Conservation (phyloP, 2,113 vertebrate genomes). For the Toxostoma redivivum region DNA sequence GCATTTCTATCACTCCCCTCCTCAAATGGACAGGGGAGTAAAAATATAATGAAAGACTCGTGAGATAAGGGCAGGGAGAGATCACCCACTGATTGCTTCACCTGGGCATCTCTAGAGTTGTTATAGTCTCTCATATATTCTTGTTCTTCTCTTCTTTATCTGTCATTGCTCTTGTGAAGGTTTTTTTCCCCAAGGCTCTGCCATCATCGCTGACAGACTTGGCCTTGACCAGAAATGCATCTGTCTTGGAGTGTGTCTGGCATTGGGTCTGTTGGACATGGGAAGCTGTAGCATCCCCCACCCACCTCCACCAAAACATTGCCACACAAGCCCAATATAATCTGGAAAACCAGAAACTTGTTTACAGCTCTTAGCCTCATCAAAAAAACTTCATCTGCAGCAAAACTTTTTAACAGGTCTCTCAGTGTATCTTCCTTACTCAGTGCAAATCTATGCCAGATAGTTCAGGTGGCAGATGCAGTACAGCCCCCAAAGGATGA, state of each 20-base stretch:
- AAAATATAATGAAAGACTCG: not conserved
- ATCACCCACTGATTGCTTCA: not conserved
- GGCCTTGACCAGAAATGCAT: not conserved
- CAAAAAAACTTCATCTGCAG: not conserved
- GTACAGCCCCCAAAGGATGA: not conserved
- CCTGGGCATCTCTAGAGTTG: not conserved
- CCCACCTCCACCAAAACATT: not conserved
- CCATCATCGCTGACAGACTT: not conserved
- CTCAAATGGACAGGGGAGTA: not conserved
- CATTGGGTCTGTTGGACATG: not conserved
- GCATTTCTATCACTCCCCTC: not conserved
- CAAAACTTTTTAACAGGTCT: not conserved
- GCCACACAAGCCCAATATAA: not conserved
- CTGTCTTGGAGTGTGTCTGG: not conserved
- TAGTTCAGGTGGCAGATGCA: not conserved
- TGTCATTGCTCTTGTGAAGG: not conserved
- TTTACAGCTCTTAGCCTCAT: not conserved
- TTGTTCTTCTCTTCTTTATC: not conserved
- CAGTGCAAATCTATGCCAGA: not conserved
- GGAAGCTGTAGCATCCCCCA: not conserved
- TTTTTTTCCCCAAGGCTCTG: not conserved
- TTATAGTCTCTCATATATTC: not conserved
- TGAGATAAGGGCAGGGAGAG: not conserved
- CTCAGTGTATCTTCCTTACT: not conserved
- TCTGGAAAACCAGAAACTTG: not conserved